Conservation (phyloP, 2,113 vertebrate species). For the Fregetta grallaria region DNA sequence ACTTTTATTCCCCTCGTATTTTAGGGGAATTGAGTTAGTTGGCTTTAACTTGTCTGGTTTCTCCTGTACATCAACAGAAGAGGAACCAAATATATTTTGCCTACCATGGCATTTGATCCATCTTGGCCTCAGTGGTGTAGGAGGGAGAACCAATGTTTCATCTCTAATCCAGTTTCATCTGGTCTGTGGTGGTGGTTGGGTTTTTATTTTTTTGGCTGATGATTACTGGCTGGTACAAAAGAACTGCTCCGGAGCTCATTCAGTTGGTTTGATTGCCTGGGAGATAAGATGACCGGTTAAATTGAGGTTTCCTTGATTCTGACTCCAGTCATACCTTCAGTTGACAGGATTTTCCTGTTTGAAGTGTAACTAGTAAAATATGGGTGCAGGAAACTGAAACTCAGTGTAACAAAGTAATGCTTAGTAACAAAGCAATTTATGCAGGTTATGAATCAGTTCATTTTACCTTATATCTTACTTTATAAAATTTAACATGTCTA, state of each 20-base stretch:
- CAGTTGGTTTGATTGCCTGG: background rate
- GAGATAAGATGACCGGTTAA: background rate
- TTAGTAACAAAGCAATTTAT: background rate
- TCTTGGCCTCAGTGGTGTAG: background rate
- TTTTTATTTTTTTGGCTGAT: background rate
- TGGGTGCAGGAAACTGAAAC: background rate
- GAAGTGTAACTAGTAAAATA: background rate
- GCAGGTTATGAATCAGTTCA: background rate
- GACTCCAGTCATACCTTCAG: background rate
- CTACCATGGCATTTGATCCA: background rate
- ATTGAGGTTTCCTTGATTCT: background rate
- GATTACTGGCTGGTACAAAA: background rate
- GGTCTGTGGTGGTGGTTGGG: background rate
- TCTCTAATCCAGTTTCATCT: background rate
- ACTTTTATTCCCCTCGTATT: background rate
- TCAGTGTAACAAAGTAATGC: background rate
- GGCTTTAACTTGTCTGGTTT: background rate
- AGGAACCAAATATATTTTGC: background rate
- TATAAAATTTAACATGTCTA: background rate
- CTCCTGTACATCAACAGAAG: background rate
- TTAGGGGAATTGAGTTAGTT: background rate
- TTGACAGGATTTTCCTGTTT: background rate
- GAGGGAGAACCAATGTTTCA: background rate
- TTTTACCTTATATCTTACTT: background rate
- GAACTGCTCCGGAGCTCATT: background rate